phyloP scores from a whole-genome alignment of 2,797 vertebrate genomes.

The Varecia variegata region DNA sequence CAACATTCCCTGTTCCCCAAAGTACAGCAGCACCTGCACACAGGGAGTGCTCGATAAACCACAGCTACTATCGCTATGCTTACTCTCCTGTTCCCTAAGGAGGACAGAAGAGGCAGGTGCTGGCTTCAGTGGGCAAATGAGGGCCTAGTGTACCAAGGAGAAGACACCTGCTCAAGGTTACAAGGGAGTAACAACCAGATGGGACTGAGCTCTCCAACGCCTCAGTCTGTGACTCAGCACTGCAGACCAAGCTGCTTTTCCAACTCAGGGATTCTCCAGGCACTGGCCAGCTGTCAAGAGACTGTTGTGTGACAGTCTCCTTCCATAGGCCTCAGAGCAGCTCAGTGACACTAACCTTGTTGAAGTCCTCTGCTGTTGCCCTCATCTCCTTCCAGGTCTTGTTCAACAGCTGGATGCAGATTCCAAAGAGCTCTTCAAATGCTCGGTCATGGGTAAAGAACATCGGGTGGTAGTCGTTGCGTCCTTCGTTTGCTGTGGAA shows the following conservation, averaged over 20 bases:
- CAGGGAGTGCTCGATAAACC: background rate
- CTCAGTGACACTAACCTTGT: slow-evolving; percentile 89
- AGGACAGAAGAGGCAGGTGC: background rate
- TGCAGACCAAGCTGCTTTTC: background rate
- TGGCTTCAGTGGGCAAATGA: background rate
- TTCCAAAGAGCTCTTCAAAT: slow-evolving; percentile 97
- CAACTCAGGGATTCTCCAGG: background rate
- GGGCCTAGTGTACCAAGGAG: background rate
- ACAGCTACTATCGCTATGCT: background rate
- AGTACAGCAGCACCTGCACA: background rate
- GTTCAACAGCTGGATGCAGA: slow-evolving; percentile 98
- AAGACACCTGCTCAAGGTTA: background rate
- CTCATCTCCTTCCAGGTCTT: slow-evolving; percentile 99
- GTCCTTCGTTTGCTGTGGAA: slow-evolving; percentile 94
- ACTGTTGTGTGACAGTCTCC: background rate
- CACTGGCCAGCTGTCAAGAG: background rate
- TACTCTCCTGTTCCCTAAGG: background rate
- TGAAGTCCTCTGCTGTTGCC: slow-evolving; percentile 97
- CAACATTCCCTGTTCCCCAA: background rate
- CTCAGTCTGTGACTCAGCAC: background rate
- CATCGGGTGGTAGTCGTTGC: slow-evolving; percentile 99
- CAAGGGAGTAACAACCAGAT: background rate
- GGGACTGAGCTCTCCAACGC: background rate
- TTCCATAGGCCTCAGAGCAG: background rate
- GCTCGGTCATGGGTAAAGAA: slow-evolving; percentile 99